Percentiles rank a stretch among this genome's conserved stretches.
These are phyloP conservation scores for Erithacus rubecula DNA, from an alignment of 2,797 vertebrate genomes.

Conservation along the genomic window DNA sequence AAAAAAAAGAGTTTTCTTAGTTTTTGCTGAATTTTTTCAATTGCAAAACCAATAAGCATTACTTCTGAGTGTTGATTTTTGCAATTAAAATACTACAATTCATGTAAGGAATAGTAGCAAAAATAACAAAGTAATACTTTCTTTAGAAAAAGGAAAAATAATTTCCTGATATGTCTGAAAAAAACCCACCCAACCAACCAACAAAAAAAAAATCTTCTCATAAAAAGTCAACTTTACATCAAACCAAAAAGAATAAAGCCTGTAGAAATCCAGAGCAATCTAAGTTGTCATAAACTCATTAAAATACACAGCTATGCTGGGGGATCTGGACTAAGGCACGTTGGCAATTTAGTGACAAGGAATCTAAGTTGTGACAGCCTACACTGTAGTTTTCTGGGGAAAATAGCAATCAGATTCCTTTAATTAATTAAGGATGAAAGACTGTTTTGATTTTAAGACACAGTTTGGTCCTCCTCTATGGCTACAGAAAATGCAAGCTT, in stretches of 20 bases:
- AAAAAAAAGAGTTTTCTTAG: not conserved
- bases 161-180: not conserved
- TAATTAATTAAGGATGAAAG: conserved; percentile 17
- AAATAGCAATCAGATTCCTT: not conserved
- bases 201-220: not conserved
- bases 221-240: not conserved
- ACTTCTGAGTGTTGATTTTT: not conserved
- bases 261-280: not conserved
- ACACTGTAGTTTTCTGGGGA: not conserved
- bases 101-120: not conserved
- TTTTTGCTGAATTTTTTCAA: not conserved
- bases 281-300: not conserved
- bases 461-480: not conserved
- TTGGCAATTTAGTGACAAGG: not conserved
- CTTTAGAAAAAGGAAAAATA: not conserved
- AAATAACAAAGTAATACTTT: not conserved
- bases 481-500: not conserved
- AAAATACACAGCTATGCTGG: not conserved
- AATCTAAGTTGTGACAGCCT: not conserved
- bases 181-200: not conserved
- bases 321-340: not conserved
- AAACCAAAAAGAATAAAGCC: not conserved
- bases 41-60: not conserved
- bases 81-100: not conserved
- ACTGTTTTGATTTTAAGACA: not conserved